phyloP scores from a whole-genome alignment of 2,888 invertebrate genomes.

The Lepidocyrtinus sp. region DNA sequence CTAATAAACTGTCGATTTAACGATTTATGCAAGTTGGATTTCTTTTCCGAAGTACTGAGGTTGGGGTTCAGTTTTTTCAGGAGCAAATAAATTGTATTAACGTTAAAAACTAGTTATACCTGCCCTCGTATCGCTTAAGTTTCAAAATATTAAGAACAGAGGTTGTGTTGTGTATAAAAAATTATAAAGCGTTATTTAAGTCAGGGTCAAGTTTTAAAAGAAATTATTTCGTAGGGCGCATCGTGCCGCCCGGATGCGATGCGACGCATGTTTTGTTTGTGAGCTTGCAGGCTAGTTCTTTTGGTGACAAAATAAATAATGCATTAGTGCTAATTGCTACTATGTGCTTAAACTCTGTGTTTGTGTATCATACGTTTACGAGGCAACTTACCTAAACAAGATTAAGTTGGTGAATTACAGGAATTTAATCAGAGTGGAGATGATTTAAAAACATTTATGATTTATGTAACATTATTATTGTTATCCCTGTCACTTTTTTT shows the following conservation, averaged over 20 bases:
- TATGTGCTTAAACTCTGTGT: constrained; percentile 3
- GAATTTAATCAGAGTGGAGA: no score
- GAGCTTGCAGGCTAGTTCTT: constrained; percentile 59
- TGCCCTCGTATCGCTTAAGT: constrained; percentile 17
- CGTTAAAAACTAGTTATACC: constrained; percentile 25
- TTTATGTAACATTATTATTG: not conserved
- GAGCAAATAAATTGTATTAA: constrained; percentile 32
- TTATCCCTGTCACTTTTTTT: not conserved
- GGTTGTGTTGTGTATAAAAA: constrained; percentile 50
- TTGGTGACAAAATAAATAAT: constrained; percentile 41
- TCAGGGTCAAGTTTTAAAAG: constrained; percentile 55
- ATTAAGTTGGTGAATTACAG: constrained; percentile 31
- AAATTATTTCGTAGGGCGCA: constrained; percentile 49
- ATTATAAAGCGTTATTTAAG: constrained; percentile 28
- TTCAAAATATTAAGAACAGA: constrained; percentile 11
- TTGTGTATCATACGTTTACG: constrained; percentile 18
- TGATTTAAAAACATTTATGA: not conserved
- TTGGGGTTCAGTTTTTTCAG: constrained; percentile 59
- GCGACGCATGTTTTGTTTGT: no score
- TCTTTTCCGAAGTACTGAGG: constrained; percentile 22
- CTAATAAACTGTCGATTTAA: no score
- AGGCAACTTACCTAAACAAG: constrained; percentile 30
- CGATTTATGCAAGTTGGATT: constrained; percentile 36
- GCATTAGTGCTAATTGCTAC: constrained; percentile 23
- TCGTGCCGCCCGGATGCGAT: no score